Evolutionary conservation across 2,888 invertebrate species (phyloP), one percentile per base, ranked within the genome.

Genomic region (Lepetodrilus schrolli): DNA sequence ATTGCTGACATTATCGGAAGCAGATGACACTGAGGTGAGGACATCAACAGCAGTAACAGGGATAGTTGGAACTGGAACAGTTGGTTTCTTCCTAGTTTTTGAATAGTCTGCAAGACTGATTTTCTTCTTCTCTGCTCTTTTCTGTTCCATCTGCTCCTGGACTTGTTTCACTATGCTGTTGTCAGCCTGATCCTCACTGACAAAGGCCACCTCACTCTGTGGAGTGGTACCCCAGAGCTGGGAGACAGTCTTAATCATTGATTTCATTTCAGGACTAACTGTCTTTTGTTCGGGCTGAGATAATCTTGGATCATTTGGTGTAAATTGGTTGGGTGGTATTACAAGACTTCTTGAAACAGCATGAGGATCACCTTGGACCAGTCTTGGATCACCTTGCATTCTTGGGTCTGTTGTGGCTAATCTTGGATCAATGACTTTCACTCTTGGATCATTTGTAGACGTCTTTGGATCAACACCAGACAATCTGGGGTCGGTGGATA

Each of bases 211-310:
- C 34, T 58, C 58, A 58, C 34, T 34, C 30, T 58, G 58, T 17
- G 26, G 17, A n/a, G 58, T 58, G 23, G 58, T 65, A 2, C 72
- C 66, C 47, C 65, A 72, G n/a, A 72, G 30, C 34, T 65, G 43
- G n/a, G 65, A 38, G 4, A 72, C 72, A 5, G 66, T 72, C 13
- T 66, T 66, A 3, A 72, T 65, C 72, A 72, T 72, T 23, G 65
- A 38, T 30, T 66, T 36, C 65, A 72, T 72, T 65, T 72, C 47
- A 43, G 72, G 68, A 26, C 68, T 68, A 23, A 68, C 26, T 23
- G 43, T 68, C 68, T 47, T 68, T 30, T 21, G 43, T 10, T 68
- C 68, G n/a, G 26, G 17, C 30, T 34, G 58, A 43, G 4, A 17
- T 4, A 43, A 43, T 17, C 13, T 43, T 13, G 43, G n/a, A 43